Conservation (phyloP, 2,888 invertebrate genomes). For the Cephus runcator region DNA sequence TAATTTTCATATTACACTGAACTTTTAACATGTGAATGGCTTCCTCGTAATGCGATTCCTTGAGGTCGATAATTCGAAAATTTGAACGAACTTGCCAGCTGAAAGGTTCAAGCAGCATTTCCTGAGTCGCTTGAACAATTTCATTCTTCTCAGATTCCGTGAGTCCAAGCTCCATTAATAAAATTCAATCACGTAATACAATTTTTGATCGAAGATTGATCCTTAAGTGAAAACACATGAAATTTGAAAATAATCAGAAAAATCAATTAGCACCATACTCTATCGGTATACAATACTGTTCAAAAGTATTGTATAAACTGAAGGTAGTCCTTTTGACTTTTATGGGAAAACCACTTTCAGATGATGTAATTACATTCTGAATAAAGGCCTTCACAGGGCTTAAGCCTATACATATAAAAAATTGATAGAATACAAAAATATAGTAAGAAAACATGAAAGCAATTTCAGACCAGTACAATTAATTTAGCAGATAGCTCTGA, state of each 20-base stretch:
- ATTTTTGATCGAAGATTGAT: not conserved
- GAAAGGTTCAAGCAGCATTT: conserved; percentile 42
- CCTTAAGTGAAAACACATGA: not conserved
- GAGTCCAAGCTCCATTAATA: not conserved
- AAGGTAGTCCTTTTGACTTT: not conserved
- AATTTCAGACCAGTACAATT: not conserved
- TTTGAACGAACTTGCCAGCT: conserved; percentile 40
- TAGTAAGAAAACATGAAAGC: too few species aligned
- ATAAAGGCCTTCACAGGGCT: too few species aligned
- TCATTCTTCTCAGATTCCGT: not conserved
- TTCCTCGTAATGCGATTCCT: conserved; percentile 46
- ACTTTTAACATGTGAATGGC: conserved; percentile 52
- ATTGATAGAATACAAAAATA: too few species aligned
- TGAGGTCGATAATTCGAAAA: conserved; percentile 48
- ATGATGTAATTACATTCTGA: not conserved
- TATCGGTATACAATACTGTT: not conserved
- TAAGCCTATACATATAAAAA: too few species aligned
- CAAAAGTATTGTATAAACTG: not conserved
- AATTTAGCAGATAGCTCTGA: not conserved
- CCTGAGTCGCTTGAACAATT: conserved; percentile 19
- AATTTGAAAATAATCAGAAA: not conserved
- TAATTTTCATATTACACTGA: conserved; percentile 14
- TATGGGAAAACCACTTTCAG: not conserved
- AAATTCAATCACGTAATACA: not conserved
- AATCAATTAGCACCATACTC: not conserved